A percentile compares a stretch with the other conserved stretches of the same genome.
Conservation (phyloP, 2,113 vertebrate species). For the Gymnogyps californianus region DNA sequence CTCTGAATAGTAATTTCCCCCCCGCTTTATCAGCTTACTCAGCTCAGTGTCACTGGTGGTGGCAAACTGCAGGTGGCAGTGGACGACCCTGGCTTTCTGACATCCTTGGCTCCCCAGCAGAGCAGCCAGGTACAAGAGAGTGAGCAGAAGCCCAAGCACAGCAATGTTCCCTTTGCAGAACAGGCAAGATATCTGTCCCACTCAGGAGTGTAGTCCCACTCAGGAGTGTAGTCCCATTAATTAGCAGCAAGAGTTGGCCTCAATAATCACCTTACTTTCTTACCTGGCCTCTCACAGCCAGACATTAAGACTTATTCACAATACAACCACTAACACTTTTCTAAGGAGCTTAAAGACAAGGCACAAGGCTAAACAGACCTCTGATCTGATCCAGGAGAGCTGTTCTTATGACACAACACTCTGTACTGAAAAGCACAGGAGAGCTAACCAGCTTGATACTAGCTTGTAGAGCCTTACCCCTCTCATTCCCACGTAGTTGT, state of each 20-base stretch:
- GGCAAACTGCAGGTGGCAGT: background rate
- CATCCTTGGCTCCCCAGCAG: background rate
- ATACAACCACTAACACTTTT: background rate
- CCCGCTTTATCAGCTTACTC: background rate
- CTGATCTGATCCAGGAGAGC: background rate
- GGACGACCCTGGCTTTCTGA: background rate
- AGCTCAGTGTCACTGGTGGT: background rate
- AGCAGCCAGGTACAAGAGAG: background rate
- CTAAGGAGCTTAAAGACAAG: background rate
- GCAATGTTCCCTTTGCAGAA: background rate
- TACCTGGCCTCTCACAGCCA: background rate
- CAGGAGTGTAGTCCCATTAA: background rate
- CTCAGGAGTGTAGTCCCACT: background rate
- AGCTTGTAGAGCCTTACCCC: constrained; percentile 78
- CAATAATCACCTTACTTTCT: background rate
- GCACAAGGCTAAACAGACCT: background rate
- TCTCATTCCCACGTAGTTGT: constrained; percentile 95
- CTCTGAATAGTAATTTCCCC: background rate
- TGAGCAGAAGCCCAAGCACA: background rate
- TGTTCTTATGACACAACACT: background rate
- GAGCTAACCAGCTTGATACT: background rate
- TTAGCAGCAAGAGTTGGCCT: background rate
- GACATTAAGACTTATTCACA: background rate
- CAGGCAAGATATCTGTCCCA: background rate
- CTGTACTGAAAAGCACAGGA: background rate